phyloP scores from a whole-genome alignment of 2,888 invertebrate genomes.

The Drosophila bunnanda region DNA sequence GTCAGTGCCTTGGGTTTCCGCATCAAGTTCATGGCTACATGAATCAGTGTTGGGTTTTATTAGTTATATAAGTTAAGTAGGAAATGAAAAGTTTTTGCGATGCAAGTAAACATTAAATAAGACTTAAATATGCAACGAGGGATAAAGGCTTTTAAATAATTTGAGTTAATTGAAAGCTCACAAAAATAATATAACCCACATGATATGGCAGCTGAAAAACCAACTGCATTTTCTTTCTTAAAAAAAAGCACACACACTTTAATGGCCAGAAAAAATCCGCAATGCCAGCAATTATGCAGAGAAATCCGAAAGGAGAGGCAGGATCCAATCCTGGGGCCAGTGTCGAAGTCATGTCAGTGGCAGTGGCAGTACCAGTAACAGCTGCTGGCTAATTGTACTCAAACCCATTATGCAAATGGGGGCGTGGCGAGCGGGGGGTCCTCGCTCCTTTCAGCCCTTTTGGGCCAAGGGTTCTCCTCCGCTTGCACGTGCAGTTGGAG shows the following conservation, averaged over 20 bases:
- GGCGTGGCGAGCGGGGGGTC: not conserved
- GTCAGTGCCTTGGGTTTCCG: conserved; percentile 16
- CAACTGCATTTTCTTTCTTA: not conserved
- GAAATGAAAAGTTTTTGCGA: not conserved
- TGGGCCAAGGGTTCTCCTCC: conserved; percentile 18
- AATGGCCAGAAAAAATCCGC: not conserved
- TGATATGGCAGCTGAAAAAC: not conserved
- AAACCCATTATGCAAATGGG: conserved; percentile 62
- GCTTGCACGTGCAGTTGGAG: conserved; percentile 18
- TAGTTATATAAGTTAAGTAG: not conserved
- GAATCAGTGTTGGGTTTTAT: conserved; percentile 6
- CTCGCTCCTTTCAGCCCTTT: not conserved
- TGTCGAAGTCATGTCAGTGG: conserved; percentile 38
- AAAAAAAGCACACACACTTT: not conserved
- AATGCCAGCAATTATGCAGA: not conserved
- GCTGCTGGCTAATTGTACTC: conserved; percentile 55
- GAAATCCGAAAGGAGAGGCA: not conserved
- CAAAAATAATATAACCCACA: not conserved
- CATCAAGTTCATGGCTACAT: conserved; percentile 26
- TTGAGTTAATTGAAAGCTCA: no score
- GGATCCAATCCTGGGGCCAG: conserved; percentile 6
- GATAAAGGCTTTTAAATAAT: not conserved
- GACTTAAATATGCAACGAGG: not conserved
- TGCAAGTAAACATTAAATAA: not conserved
- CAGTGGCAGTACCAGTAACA: conserved; percentile 30